A percentile compares a stretch with the other conserved stretches of the same genome.
phyloP scores from a whole-genome alignment of 2,888 invertebrate species.

The Chymomyza caudatula region DNA sequence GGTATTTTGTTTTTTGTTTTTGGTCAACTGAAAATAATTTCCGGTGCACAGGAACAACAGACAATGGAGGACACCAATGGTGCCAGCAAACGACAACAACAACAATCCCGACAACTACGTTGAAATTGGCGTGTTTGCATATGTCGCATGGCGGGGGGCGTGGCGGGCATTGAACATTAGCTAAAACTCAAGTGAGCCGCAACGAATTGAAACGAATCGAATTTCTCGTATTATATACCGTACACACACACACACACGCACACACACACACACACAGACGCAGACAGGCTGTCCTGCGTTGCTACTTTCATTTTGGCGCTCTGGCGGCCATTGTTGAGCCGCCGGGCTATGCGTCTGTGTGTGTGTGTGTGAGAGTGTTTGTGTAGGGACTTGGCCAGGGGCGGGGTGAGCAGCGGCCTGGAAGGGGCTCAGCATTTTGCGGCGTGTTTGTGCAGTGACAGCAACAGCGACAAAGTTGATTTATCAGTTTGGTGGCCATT shows the following conservation, averaged over 20 bases:
- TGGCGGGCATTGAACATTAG: constrained; percentile 55
- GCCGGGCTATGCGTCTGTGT: background rate
- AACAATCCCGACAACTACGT: background rate
- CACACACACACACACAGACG: background rate
- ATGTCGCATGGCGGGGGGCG: constrained; percentile 37
- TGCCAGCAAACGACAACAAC: constrained; percentile 31
- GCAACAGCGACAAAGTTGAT: constrained; percentile 73
- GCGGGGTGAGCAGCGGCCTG: background rate
- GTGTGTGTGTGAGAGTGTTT: constrained; percentile 24
- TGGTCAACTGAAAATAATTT: constrained; percentile 51
- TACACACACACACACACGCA: background rate
- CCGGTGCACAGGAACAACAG: constrained; percentile 45
- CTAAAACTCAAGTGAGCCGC: constrained; percentile 69
- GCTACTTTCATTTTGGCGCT: constrained; percentile 7
- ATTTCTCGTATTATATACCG: constrained; percentile 1
- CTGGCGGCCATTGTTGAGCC: background rate
- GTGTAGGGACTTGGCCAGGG: constrained; percentile 18
- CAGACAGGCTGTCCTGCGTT: background rate
- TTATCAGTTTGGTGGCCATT: constrained; percentile 74
- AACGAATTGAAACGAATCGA: constrained; percentile 60
- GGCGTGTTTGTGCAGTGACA: constrained; percentile 68
- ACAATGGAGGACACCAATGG: constrained; percentile 25
- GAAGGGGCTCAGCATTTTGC: constrained; percentile 57
- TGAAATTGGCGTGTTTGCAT: constrained; percentile 64
- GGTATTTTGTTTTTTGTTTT: background rate